Base-by-base conservation (phyloP, 1,140 invertebrate species). In the Centruroides sculpturatus region DNA sequence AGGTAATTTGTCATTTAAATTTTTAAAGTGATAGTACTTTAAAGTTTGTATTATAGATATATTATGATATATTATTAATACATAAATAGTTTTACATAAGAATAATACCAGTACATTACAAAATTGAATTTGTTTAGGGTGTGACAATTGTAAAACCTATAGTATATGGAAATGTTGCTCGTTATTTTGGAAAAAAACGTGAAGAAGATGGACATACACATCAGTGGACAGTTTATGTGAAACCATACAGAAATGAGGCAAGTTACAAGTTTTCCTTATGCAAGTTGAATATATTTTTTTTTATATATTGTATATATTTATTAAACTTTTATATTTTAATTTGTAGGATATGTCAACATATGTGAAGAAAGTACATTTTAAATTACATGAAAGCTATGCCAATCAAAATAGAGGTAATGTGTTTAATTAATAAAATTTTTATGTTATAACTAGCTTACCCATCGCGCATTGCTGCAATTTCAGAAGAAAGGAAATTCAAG, bases 131-230 rank as follows among this genome's bases (percentile, higher is more conserved):
- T 9, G 48, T 69, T 7, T 63, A 95, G 85, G 92, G 92, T 55
- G 73, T 92, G 3, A 86, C 85, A 4, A 86, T 98, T 66, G 82
- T 98, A 0, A 99, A 99, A 71, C 92, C 95, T 13, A 87, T 99
- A 70, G 85, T 99, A 5, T 98, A 95, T 76, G 97, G 96, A 4
- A 99, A 99, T 72, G 80, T 93, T 60, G 92, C 96, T 0, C 77
- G 89, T 62, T 66, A 68, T 59, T 96, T 99, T 78, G 92, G 92
- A 1, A 91, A 95, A 69, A 99, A 98, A 74, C 80, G 94, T n/a
- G 92, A 97, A 71, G 91, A 94, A 74, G 94, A 99, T 79, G 93
- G 94, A 0, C 96, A 99, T 70, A 99, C 97, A 1, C 97, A 99
- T 79, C 85, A 96, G 68, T 99, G 96, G 97, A 97, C 91, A 13